Evolutionary conservation across 2,888 invertebrate genomes (phyloP).

Genomic region (Thysanoteuthis rhombus): DNA sequence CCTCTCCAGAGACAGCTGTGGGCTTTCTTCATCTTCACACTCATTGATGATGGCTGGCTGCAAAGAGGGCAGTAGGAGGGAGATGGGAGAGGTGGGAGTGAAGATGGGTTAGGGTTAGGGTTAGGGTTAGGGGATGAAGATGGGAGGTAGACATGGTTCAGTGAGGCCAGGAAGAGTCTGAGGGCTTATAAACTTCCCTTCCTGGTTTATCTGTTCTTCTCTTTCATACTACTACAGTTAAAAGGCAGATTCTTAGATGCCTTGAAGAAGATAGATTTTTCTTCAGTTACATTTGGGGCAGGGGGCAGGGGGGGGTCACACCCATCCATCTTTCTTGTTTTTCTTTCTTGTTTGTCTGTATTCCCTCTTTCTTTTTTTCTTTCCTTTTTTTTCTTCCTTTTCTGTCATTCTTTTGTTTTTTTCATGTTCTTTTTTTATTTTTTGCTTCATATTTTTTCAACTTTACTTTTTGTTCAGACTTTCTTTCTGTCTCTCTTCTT

Average conservation of each 20-base stretch:
- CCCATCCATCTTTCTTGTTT: not conserved
- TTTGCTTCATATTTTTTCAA: not conserved
- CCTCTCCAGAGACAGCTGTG: not conserved
- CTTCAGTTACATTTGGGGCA: too few species aligned
- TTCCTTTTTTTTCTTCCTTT: not conserved
- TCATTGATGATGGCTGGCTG: not conserved
- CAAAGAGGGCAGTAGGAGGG: not conserved
- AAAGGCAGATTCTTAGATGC: not conserved
- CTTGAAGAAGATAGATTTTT: not conserved
- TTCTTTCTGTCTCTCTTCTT: too few species aligned
- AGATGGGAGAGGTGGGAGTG: not conserved
- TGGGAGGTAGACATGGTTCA: not conserved
- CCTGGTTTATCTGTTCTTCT: not conserved
- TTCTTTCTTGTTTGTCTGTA: not conserved
- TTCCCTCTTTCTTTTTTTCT: not conserved
- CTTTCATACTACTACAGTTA: not conserved
- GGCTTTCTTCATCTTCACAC: conserved; percentile 12
- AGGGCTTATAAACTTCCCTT: not conserved
- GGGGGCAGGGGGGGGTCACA: not conserved
- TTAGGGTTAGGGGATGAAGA: not conserved
- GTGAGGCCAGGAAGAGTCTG: not conserved
- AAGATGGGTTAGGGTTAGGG: not conserved
- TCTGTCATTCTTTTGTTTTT: not conserved
- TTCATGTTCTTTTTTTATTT: not conserved
- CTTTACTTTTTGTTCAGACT: too few species aligned